A percentile compares a stretch with the other conserved stretches of the same genome.
phyloP scores from a whole-genome alignment of 1,140 invertebrate species.

The Atta cephalotes region DNA sequence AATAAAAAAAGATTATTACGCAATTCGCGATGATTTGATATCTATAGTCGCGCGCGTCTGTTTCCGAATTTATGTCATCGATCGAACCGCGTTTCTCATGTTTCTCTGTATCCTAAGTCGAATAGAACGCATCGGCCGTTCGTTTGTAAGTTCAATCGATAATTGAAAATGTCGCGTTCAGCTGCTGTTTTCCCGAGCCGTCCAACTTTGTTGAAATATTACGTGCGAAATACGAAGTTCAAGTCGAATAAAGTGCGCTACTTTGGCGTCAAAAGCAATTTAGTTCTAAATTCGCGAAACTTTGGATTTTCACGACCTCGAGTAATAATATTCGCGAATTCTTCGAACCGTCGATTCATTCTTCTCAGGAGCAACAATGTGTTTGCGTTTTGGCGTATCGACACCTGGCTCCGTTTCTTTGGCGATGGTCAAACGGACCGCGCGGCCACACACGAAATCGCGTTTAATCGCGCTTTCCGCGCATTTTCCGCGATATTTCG shows the following conservation, averaged over 20 bases:
- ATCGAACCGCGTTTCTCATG: not conserved
- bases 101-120: not conserved
- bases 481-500: constrained; percentile 6
- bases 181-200: not conserved
- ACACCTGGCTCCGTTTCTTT: constrained; percentile 67
- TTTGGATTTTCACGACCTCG: not conserved
- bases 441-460: not conserved
- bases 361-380: constrained; percentile 41
- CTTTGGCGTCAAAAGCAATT: constrained; percentile 5
- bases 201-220: not conserved
- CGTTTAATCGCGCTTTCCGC: not conserved
- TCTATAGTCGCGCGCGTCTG: not conserved
- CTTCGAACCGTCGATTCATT: constrained; percentile 23
- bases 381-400: constrained; percentile 45
- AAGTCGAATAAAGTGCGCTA: constrained; percentile 11
- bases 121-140: not conserved
- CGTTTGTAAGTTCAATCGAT: constrained; percentile 21
- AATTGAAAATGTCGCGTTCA: constrained; percentile 36
- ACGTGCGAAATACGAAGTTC: not conserved
- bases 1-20: constrained; percentile 49
- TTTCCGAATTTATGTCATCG: not conserved
- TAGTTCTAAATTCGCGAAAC: not conserved
- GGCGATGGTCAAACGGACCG: constrained; percentile 41
- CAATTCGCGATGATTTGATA: constrained; percentile 39
- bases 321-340: constrained; percentile 28